Conservation (phyloP, 2,888 invertebrate genomes). For the Drosophila peninsularis region DNA sequence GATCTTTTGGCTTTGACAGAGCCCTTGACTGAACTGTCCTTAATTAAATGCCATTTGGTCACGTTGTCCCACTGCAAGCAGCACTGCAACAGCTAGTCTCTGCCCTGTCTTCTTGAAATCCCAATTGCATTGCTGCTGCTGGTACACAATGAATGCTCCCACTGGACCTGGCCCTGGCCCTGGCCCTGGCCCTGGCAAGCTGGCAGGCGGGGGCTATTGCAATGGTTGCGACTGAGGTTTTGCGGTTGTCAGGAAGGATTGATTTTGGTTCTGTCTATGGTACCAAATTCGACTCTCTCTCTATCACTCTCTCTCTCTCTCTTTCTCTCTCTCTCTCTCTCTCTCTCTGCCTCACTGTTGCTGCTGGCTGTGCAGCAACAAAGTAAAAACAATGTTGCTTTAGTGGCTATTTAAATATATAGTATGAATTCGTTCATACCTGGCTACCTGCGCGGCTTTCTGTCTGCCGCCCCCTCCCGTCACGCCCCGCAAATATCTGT, state of each 20-base stretch:
- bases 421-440: conserved; percentile 14
- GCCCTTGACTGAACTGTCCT: conserved; percentile 1
- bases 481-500: background rate
- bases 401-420: conserved; percentile 25
- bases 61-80: background rate
- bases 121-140: background rate
- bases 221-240: conserved; percentile 72
- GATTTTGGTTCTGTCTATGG: conserved; percentile 12
- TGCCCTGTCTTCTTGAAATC: background rate
- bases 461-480: background rate
- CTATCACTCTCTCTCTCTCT: background rate
- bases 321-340: background rate
- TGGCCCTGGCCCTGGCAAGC: background rate
- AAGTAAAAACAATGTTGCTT: conserved; percentile 31
- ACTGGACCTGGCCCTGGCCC: background rate
- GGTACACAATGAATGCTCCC: background rate
- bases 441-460: conserved; percentile 3
- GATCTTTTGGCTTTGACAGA: background rate
- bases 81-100: background rate
- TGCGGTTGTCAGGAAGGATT: conserved; percentile 34
- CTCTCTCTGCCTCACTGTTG: too few species aligned
- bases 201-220: background rate
- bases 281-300: conserved; percentile 1
- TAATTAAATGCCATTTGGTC: conserved; percentile 15
- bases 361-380: too few species aligned